Evolutionary conservation across 1,140 invertebrate genomes (phyloP).

Genomic region (Euura saliciscinereae): DNA sequence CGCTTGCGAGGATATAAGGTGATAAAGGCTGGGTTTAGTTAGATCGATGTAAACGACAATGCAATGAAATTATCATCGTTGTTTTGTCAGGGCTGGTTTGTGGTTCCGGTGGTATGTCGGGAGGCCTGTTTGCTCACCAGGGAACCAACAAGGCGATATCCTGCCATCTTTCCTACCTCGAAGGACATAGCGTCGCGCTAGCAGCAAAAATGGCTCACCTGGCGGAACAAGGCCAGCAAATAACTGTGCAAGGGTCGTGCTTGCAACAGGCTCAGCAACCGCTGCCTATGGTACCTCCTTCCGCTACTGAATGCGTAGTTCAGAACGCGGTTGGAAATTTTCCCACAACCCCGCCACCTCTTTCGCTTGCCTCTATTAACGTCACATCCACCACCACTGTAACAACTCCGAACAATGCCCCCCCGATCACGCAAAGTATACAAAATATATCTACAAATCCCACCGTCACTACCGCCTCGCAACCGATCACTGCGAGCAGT

Average conservation of each 20-base stretch:
- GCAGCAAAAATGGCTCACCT: constrained; percentile 17
- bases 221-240: background rate
- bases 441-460: constrained; percentile 34
- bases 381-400: constrained; percentile 30
- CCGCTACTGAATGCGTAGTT: constrained; percentile 40
- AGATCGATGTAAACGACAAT: background rate
- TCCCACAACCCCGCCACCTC: constrained; percentile 29
- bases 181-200: constrained; percentile 10
- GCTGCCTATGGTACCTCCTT: constrained; percentile 31
- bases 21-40: background rate
- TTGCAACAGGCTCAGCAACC: constrained; percentile 34
- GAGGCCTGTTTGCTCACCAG: constrained; percentile 43
- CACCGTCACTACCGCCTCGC: constrained; percentile 38
- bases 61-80: constrained; percentile 17
- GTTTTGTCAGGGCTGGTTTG: constrained; percentile 48
- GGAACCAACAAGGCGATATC: constrained; percentile 44
- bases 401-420: constrained; percentile 33
- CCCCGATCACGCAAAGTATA: constrained; percentile 33
- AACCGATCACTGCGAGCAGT: constrained; percentile 54
- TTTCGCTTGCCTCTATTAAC: constrained; percentile 32
- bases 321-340: constrained; percentile 23
- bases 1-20: no score
- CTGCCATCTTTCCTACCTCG: constrained; percentile 35
- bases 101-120: constrained; percentile 42
- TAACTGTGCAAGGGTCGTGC: constrained; percentile 14